Base-by-base conservation (phyloP, 2,797 vertebrate species). In the Tamandua tetradactyla region DNA sequence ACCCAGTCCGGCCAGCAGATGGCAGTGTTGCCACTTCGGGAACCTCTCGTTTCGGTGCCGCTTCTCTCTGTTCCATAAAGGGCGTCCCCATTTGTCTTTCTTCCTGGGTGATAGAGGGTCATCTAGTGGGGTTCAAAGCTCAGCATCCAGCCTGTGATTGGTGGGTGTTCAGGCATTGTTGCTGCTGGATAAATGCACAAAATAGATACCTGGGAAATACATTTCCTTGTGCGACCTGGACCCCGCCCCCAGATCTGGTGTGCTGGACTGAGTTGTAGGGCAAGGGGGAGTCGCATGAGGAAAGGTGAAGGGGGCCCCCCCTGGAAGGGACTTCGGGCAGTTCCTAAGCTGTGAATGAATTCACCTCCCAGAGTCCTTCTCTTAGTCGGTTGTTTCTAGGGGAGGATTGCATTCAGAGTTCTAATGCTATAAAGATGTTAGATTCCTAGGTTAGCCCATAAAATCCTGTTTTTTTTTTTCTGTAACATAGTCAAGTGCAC, bases 1-100 rank as follows among this genome's bases (percentile, higher is more conserved):
- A 12, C 12, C 32, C 40, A 9, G 2, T 9, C 1, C 0, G 25
- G 75, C 94, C 97, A 96, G 96, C 0, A 97, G 97, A 52, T 95
- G 97, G 97, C 92, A 91, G 82, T 76, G 89, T 79, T 62, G 75
- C 32, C 40, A 62, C 18, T 22, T 1, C 0, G 14, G 62, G 95
- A 49, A 7, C 72, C 71, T 89, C 79, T 86, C 25, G 1, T 8
- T 14, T 59, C 32, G 3, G 1, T 0, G 0, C 68, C 27, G 0
- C 40, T 57, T 42, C 55, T 7, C 20, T 47, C n/a, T 4, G 2
- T 49, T 23, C 11, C 27, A 1, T 1, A 0, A 80, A 61, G 72
- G 76, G n/a, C 25, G 42, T 42, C 27, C 27, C 35, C 27, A 2
- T 71, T 82, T 69, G 27, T 49, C 40, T 49, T 71, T 35, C 61